Evolutionary conservation across 2,113 vertebrate genomes (phyloP).

Genomic region (Grus americana): DNA sequence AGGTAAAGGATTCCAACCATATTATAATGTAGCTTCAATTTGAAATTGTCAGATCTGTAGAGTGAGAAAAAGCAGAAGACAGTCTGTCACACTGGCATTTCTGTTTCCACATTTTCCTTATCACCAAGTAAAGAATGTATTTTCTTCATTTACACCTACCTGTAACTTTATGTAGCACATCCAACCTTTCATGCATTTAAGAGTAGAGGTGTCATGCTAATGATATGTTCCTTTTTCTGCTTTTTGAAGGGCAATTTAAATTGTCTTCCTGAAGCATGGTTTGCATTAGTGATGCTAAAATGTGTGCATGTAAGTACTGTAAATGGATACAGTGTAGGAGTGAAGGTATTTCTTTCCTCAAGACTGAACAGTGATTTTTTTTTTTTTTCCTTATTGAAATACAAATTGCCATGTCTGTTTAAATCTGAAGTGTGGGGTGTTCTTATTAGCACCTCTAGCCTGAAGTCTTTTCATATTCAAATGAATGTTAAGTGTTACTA

Average conservation of each 20-base stretch:
- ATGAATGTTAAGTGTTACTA: slow-evolving; percentile 38
- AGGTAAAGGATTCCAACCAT: not conserved
- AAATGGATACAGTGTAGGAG: slow-evolving; percentile 46
- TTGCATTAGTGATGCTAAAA: slow-evolving; percentile 60
- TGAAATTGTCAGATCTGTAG: not conserved
- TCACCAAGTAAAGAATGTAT: not conserved
- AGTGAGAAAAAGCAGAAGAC: slow-evolving; percentile 30
- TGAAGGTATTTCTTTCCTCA: slow-evolving; percentile 33
- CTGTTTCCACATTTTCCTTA: slow-evolving; percentile 42
- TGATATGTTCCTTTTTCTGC: slow-evolving; percentile 57
- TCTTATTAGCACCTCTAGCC: slow-evolving; percentile 53
- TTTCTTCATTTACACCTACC: slow-evolving; percentile 52
- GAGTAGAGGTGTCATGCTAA: slow-evolving; percentile 56
- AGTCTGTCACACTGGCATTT: slow-evolving; percentile 19
- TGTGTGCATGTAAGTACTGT: not conserved
- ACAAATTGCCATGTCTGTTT: slow-evolving; percentile 57
- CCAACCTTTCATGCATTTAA: not conserved
- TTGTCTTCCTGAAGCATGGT: slow-evolving; percentile 41
- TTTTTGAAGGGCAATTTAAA: slow-evolving; percentile 68
- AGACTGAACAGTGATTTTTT: slow-evolving; percentile 20
- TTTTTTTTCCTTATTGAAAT: slow-evolving; percentile 46
- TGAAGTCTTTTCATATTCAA: slow-evolving; percentile 73
- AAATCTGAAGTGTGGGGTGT: slow-evolving; percentile 5
- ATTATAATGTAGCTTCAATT: not conserved
- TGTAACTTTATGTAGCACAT: slow-evolving; percentile 8